Evolutionary conservation across 2,113 vertebrate genomes (phyloP).

Genomic region (Mobula hypostoma): DNA sequence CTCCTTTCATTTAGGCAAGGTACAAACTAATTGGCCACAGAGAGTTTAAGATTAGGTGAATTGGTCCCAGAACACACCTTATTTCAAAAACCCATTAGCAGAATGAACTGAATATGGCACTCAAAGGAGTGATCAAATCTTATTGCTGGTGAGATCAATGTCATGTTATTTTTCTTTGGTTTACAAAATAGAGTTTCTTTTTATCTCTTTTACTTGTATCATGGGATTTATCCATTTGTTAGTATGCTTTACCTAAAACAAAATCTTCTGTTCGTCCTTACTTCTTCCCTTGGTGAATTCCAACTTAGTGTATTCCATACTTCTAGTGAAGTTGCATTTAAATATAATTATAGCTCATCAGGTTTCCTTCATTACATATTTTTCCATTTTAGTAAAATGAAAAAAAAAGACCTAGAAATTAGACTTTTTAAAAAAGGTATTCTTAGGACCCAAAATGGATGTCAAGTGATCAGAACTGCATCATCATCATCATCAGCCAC

Average conservation of each 20-base stretch:
- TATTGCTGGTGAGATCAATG: slow-evolving; percentile 46
- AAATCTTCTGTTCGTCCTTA: background rate
- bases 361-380: too few relatives aligned
- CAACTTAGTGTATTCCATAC: background rate
- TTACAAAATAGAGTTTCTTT: slow-evolving; percentile 12
- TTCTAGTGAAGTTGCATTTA: background rate
- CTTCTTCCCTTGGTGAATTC: background rate
- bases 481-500: background rate
- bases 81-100: slow-evolving; percentile 50
- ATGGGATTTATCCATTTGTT: background rate
- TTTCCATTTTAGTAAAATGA: too few relatives aligned
- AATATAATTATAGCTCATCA: slow-evolving; percentile 7
- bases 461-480: background rate
- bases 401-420: background rate
- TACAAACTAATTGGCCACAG: slow-evolving; percentile 46
- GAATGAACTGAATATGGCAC: slow-evolving; percentile 47
- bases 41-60: slow-evolving; percentile 53
- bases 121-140: slow-evolving; percentile 45
- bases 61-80: slow-evolving; percentile 47
- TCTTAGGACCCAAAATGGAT: background rate
- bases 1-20: slow-evolving; percentile 48
- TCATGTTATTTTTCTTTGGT: slow-evolving; percentile 12
- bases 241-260: background rate
- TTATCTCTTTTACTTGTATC: background rate
- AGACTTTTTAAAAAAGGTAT: too few relatives aligned